Evolutionary conservation across 2,888 invertebrate genomes (phyloP), one percentile per base, ranked within the genome.

Genomic region (Agrotis clavis): DNA sequence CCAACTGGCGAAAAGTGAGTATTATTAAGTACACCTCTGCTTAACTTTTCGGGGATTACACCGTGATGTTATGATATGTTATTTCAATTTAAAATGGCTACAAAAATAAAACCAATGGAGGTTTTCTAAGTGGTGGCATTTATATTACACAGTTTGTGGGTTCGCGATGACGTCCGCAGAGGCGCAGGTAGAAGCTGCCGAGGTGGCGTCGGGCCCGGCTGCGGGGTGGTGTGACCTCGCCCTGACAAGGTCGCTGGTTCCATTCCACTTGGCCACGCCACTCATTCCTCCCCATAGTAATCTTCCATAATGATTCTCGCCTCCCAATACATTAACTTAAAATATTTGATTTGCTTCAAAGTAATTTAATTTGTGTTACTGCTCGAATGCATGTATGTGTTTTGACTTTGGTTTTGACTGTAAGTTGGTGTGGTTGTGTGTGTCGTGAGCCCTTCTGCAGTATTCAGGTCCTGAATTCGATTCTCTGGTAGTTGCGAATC

Each of bases 181-280:
- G 91, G 91, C 88, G 88, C 92, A 94, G 93, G 94, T 93, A 91
- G 89, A 85, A 84, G 87, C 85, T 86, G 85, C 84, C 83, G 90
- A 88, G 88, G 86, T 74, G 87, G 88, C 83, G 76, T 77, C 73
- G 87, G 77, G 80, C 84, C 79, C 77, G 86, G 85, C 87, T 57
- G 88, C 77, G 88, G 89, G 90, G 89, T 83, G 90, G 87, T 83
- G 87, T 92, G 94, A 94, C 94, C 94, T 95, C 95, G 94, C 92
- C 91, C 92, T 91, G 88, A 82, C 95, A 95, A 95, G 95, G 95
- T 94, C 94, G 90, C 87, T 85, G 91, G 91, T 91, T 93, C 89
- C 91, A 93, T 93, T 94, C 93, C 94, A 92, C 92, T 92, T 90
- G 87, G 89, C 89, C 87, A 90, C 89, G 88, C 90, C 90, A 90